A percentile compares a stretch with the other conserved stretches of the same genome.
phyloP scores from a whole-genome alignment of 2,797 vertebrate species.

The Podarcis siculus region DNA sequence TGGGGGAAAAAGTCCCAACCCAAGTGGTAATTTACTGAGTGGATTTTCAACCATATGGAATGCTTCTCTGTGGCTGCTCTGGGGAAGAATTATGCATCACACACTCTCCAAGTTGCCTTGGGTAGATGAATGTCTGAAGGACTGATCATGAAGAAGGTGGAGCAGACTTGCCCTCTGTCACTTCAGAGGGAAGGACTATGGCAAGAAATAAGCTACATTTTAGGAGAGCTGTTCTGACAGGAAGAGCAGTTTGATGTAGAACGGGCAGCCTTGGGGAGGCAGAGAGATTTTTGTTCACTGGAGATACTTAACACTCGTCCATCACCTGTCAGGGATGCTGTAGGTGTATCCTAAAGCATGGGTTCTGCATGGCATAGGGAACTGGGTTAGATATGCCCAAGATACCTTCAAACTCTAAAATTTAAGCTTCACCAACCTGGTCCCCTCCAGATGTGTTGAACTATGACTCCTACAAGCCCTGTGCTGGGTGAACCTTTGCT shows the following conservation, averaged over 20 bases:
- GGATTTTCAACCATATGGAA: neutral
- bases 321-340: too few species aligned
- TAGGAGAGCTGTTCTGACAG: neutral
- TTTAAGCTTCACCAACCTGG: too few species aligned
- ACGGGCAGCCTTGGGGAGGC: too few species aligned
- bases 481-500: too few species aligned
- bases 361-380: too few species aligned
- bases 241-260: neutral
- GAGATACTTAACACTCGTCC: too few species aligned
- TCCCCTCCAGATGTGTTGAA: too few species aligned
- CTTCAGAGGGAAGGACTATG: neutral
- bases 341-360: too few species aligned
- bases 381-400: too few species aligned
- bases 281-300: too few species aligned
- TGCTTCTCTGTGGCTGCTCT: neutral
- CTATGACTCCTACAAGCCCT: too few species aligned
- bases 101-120: neutral
- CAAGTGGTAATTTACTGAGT: neutral
- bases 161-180: neutral
- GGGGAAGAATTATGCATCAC: neutral
- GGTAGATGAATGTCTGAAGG: neutral
- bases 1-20: accelerated
- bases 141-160: neutral
- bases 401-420: too few species aligned
- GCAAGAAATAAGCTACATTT: neutral